Evolutionary conservation across 1,140 invertebrate genomes (phyloP), one percentile per base, ranked within the genome.

Genomic region (Dinoponera quadriceps): DNA sequence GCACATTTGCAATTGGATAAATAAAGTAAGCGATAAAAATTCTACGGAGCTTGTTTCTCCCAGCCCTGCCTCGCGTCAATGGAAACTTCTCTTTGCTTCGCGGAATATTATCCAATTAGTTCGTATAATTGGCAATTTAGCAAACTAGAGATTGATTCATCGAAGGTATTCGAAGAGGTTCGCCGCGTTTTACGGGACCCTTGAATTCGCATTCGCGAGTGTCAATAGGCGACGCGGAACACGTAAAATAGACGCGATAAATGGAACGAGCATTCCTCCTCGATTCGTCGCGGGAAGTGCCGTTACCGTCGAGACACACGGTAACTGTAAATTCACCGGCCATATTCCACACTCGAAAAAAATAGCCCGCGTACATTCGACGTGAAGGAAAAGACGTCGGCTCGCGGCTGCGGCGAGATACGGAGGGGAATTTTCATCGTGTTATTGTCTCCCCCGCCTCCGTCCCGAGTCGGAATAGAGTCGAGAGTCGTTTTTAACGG

Each of bases 401-500:
- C n/a, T n/a, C n/a, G n/a, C n/a, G 33, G 33, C 63, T 38, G 57
- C 16, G 3, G 25, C 27, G n/a, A 7, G 54, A n/a, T 83, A 59
- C 22, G 16, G 27, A 63, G 16, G 0, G n/a, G 49, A 81, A 71
- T 81, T 71, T 69, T 55, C 82, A 33, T 69, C 57, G 69, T 71
- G 65, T 71, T 71, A 51, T n/a, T 55, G 63, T 59, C 54, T 48
- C 33, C 60, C 49, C 74, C 51, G 29, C 44, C 48, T 73, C 73
- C 68, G 62, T 49, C 55, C 62, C 29, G 69, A 49, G 44, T 14
- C 60, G 29, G 62, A 55, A 65, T 49, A 63, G 51, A 62, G 73
- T 78, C 49, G 78, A 57, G 86, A 71, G 80, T 87, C 74, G 82
- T 85, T 85, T 90, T 88, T 85, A 87, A 87, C 85, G 29, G 83